phyloP scores from a whole-genome alignment of 2,797 vertebrate species.

The Oreortyx pictus region DNA sequence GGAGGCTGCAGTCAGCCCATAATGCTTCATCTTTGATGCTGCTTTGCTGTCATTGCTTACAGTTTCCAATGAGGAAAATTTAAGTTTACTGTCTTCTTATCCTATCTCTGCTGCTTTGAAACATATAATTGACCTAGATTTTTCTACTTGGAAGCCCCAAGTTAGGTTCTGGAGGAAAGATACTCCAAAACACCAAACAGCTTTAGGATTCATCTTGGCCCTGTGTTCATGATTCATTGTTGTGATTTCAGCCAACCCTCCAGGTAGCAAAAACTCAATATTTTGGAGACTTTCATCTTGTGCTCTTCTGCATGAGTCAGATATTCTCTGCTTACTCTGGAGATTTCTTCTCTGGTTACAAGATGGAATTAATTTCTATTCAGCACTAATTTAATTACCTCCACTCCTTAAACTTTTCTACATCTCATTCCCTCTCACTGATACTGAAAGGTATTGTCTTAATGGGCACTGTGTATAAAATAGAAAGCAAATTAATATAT shows the following conservation, averaged over 20 bases:
- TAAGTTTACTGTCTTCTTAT: background rate
- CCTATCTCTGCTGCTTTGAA: background rate
- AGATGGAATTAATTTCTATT: background rate
- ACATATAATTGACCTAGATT: background rate
- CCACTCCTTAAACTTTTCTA: background rate
- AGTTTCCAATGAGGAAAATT: background rate
- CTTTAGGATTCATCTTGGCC: background rate
- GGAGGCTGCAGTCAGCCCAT: background rate
- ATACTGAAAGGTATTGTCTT: background rate
- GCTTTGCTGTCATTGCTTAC: background rate
- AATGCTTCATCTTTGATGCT: background rate
- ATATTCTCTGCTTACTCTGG: background rate
- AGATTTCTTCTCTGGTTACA: slow-evolving; percentile 10
- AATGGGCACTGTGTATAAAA: background rate
- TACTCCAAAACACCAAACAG: background rate
- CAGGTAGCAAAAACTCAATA: background rate
- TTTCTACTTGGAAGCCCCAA: background rate
- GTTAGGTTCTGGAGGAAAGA: background rate
- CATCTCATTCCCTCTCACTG: background rate
- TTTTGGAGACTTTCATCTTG: background rate
- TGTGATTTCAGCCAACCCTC: background rate
- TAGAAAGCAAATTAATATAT: background rate
- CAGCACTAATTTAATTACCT: background rate
- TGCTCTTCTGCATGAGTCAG: background rate
- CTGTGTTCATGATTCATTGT: background rate